Evolutionary conservation across 1,140 invertebrate species (phyloP), one percentile per base, ranked within the genome.

Genomic region (Formica exsecta): DNA sequence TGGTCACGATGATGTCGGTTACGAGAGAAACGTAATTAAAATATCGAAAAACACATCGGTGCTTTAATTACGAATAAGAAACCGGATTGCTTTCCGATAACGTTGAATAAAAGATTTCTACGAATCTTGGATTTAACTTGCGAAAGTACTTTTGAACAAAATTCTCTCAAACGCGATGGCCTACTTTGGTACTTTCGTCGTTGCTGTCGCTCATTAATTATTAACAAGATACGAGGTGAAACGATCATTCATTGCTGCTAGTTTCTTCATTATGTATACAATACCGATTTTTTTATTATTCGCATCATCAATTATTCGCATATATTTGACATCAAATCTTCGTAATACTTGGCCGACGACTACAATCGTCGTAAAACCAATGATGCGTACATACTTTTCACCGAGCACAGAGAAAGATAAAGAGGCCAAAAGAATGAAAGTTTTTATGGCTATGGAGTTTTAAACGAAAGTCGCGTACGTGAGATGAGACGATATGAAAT

Each of bases 391-490:
- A 19, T 44, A 51, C 57, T 36, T 32, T 19, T 51, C 61, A 41
- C 32, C 51, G 32, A 19, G 16, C n/a, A 5, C 36, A 36, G 79
- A 11, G 51, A 59, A 44, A 61, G 6, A 80, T 80, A 80, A 81
- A 41, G 54, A 61, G 36, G 1, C 9, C 22, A n/a, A 19, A 38
- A 51, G 41, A 29, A 48, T 13, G 19, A 81, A 81, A 81, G 79
- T 81, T 81, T 81, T 73, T 81, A 73, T 38, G 74, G 7, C 64
- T 44, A 51, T 70, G 25, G 44, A 70, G 71, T 87, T 87, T 79
- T 79, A 73, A 41, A 66, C 86, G 68, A 57, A 62, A 80, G 59
- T 61, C 79, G 36, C 68, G 48, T 51, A 68, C 32, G 44, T 44
- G 11, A n/a, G 51, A 71, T 11, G 29, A 36, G 71, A 59, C 51